These are phyloP conservation scores for Aphidius colemani DNA, from an alignment of 2,888 invertebrate genomes.

Conservation along the genomic window DNA sequence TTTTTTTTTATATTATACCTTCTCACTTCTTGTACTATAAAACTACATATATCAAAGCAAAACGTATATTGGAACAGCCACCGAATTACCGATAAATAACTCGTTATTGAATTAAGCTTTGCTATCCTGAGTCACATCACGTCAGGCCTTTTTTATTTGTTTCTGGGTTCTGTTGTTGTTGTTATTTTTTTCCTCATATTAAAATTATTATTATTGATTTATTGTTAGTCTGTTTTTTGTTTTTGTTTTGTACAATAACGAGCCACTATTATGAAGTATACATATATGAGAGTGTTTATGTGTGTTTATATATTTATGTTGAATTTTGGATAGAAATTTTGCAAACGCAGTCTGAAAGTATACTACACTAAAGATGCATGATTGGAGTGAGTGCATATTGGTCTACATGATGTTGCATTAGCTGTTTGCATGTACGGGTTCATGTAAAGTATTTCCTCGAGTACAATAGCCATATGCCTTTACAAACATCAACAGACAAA, in stretches of 20 bases:
- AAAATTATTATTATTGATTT: background rate
- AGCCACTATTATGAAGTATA: slow-evolving; percentile 8
- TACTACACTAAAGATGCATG: slow-evolving; percentile 38
- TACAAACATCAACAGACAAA: too few relatives aligned
- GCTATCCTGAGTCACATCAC: slow-evolving; percentile 1
- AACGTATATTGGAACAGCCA: slow-evolving; percentile 36
- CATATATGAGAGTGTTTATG: background rate
- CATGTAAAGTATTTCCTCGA: too few relatives aligned
- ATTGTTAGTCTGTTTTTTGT: background rate
- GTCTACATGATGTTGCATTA: slow-evolving; percentile 27
- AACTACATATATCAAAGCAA: too few relatives aligned
- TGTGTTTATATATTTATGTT: slow-evolving; percentile 16
- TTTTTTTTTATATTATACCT: background rate
- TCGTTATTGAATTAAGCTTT: slow-evolving; percentile 44
- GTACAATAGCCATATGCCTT: too few relatives aligned
- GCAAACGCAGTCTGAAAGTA: slow-evolving; percentile 9
- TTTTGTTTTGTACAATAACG: slow-evolving; percentile 10
- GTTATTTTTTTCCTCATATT: slow-evolving; percentile 1
- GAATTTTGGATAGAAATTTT: slow-evolving; percentile 34
- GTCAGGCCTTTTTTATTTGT: slow-evolving; percentile 8
- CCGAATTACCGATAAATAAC: slow-evolving; percentile 49
- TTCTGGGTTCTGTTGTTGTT: background rate
- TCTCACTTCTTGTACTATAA: too few relatives aligned
- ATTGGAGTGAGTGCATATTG: slow-evolving; percentile 28
- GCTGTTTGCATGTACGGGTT: background rate